phyloP scores from a whole-genome alignment of 1,140 invertebrate genomes.

The Brachionus rotundiformis region DNA sequence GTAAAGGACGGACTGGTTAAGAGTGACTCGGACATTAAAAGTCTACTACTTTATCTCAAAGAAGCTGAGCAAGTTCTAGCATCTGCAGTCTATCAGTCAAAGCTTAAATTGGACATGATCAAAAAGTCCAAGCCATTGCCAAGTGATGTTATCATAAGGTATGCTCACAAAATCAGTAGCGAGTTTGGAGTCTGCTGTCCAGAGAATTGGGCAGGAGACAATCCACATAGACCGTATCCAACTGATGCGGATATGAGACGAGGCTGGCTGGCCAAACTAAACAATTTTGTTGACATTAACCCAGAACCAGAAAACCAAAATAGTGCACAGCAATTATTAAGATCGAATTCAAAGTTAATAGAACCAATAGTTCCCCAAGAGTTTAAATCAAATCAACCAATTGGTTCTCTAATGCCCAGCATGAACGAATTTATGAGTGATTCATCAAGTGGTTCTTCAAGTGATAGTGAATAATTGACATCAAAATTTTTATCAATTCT shows the following conservation, averaged over 20 bases:
- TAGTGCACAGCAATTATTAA: background rate
- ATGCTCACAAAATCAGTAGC: slow-evolving; percentile 38
- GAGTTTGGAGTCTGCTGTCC: slow-evolving; percentile 16
- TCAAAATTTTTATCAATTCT: slow-evolving; percentile 17
- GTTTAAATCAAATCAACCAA: slow-evolving; percentile 7
- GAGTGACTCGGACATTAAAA: slow-evolving; percentile 37
- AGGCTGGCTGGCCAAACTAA: slow-evolving; percentile 32
- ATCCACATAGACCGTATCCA: slow-evolving; percentile 41
- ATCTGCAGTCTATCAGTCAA: slow-evolving; percentile 49
- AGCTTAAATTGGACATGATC: slow-evolving; percentile 34
- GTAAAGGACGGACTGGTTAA: slow-evolving; percentile 15
- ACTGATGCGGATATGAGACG: slow-evolving; percentile 43
- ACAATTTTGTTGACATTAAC: background rate
- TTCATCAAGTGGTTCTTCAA: slow-evolving; percentile 30
- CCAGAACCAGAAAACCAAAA: background rate
- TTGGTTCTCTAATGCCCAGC: background rate
- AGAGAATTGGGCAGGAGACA: slow-evolving; percentile 36
- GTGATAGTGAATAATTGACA: slow-evolving; percentile 5
- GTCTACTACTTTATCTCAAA: slow-evolving; percentile 34
- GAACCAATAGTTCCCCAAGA: slow-evolving; percentile 47
- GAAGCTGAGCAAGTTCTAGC: slow-evolving; percentile 43
- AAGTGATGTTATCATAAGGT: slow-evolving; percentile 23
- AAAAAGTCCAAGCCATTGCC: slow-evolving; percentile 11
- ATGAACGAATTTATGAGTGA: slow-evolving; percentile 43
- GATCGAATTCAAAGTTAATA: slow-evolving; percentile 39